phyloP scores from a whole-genome alignment of 2,113 vertebrate genomes.

The Zosterops japonicus region DNA sequence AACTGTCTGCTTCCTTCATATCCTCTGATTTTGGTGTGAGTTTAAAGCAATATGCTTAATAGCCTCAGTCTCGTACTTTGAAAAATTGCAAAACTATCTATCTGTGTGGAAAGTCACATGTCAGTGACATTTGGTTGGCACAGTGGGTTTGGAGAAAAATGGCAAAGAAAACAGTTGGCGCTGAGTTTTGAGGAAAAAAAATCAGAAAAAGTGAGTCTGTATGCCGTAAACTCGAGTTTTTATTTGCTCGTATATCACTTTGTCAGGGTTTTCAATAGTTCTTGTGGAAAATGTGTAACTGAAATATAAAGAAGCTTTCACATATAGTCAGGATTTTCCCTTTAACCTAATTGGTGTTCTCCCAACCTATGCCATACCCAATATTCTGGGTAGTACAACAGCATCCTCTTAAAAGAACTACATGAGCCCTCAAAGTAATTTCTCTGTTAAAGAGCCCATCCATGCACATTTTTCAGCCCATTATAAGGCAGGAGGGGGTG shows the following conservation, averaged over 20 bases:
- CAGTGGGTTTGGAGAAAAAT: constrained; percentile 1
- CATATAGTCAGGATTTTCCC: not conserved
- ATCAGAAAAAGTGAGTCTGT: constrained; percentile 23
- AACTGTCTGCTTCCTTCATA: constrained; percentile 39
- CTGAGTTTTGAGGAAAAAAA: not conserved
- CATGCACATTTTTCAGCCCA: not conserved
- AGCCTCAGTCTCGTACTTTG: not conserved
- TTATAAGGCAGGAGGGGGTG: not conserved
- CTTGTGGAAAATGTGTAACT: constrained; percentile 27
- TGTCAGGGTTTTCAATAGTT: constrained; percentile 30
- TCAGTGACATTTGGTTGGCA: constrained; percentile 42
- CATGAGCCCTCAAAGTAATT: not conserved
- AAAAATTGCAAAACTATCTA: not conserved
- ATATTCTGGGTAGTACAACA: not conserved
- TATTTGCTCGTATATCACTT: constrained; percentile 48
- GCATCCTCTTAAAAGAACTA: not conserved
- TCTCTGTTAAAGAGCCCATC: not conserved
- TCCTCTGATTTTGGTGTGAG: not conserved
- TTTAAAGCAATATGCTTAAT: constrained; percentile 25
- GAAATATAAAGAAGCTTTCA: constrained; percentile 4
- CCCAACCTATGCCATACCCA: not conserved
- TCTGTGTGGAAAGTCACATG: constrained; percentile 23
- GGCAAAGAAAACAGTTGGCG: constrained; percentile 4
- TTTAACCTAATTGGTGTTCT: not conserved
- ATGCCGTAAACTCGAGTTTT: constrained; percentile 2